Conservation (phyloP, 2,113 vertebrate species). For the Elephas maximus region DNA sequence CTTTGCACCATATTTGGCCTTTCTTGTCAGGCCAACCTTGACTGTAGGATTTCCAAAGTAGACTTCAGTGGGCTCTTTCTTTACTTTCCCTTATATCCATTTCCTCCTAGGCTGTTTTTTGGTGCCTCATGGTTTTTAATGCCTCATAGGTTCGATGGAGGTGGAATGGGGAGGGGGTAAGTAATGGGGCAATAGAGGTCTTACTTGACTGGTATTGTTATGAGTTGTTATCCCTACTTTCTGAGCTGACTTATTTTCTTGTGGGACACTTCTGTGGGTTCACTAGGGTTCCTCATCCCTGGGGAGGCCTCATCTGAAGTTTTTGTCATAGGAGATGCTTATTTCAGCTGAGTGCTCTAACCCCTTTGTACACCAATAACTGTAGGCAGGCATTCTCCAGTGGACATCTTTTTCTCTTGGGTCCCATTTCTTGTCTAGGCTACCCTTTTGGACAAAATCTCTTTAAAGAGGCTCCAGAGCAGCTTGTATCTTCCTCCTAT, state of each 20-base stretch:
- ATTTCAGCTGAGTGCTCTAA: not conserved
- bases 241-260: not conserved
- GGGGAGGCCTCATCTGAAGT: not conserved
- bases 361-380: not conserved
- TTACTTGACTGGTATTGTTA: not conserved
- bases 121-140: not conserved
- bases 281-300: not conserved
- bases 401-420: not conserved
- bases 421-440: not conserved
- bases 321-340: not conserved
- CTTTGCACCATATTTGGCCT: not conserved
- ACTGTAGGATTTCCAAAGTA: not conserved
- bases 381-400: not conserved
- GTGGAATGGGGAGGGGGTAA: not conserved
- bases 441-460: not conserved
- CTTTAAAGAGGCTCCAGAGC: not conserved
- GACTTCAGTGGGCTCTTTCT: not conserved
- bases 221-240: not conserved
- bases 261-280: not conserved
- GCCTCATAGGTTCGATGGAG: not conserved
- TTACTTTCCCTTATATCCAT: not conserved
- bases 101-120: not conserved
- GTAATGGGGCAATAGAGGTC: not conserved
- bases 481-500: not conserved
- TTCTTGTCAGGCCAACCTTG: not conserved